Percentiles rank a stretch among this genome's conserved stretches.
phyloP scores from a whole-genome alignment of 2,888 invertebrate species.

The Mechanitis messenoides region DNA sequence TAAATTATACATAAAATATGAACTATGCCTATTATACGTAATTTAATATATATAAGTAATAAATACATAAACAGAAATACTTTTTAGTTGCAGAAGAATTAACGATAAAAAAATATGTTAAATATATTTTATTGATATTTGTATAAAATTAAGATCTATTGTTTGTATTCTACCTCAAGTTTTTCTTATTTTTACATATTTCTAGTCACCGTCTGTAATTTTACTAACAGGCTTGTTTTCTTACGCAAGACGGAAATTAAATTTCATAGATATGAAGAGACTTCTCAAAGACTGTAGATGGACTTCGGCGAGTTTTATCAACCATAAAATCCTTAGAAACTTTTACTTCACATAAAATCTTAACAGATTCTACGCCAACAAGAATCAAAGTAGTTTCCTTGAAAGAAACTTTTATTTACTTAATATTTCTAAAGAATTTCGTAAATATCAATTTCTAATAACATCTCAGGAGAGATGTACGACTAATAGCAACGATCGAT shows the following conservation, averaged over 20 bases:
- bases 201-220: no score
- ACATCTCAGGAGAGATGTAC: background rate
- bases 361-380: background rate
- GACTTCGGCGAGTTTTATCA: slow-evolving; percentile 1
- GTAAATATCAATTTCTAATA: background rate
- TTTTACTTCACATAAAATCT: slow-evolving; percentile 1
- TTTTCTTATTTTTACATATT: no score
- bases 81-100: no score
- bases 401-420: background rate
- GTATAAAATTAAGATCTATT: no score
- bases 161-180: no score
- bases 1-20: no score
- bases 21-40: no score
- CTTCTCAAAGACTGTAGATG: background rate
- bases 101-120: no score
- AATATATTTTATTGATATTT: no score
- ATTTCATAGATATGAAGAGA: background rate
- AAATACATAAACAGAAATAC: no score
- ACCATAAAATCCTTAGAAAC: background rate
- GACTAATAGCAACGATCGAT: background rate
- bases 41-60: no score
- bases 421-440: background rate
- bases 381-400: background rate
- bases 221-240: no score
- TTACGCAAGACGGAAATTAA: background rate